Evolutionary conservation across 2,888 invertebrate species (phyloP), one percentile per base, ranked within the genome.

Genomic region (Mimachlamys varia): DNA sequence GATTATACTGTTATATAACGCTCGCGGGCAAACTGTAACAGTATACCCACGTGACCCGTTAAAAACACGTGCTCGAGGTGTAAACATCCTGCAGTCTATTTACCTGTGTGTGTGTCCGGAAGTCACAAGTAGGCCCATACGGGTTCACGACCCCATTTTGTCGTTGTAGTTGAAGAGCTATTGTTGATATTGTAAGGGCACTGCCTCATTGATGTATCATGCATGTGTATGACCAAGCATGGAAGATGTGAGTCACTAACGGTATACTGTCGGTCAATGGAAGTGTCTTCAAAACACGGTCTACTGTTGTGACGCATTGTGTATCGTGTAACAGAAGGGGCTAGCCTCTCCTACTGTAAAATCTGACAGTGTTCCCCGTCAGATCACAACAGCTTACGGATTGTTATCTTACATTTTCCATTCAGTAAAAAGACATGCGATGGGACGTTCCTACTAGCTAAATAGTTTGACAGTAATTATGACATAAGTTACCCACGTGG

Each of bases 131-230:
- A 76, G 76, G 33, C 76, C 76, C 76, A 13, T 27, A 33, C 13
- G 76, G 76, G 76, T 76, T 76, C 76, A 76, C 27, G 76, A 76
- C 76, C 76, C 33, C 22, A 76, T 76, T 76, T 76, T 27, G 76
- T 33, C 33, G 76, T 0, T 76, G 33, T 76, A 33, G 22, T 76
- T 76, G 12, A 76, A 76, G 76, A 76, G 33, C 76, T 76, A 76
- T 76, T 76, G 76, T 76, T 76, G 76, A 76, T 76, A 76, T 33
- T 76, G 76, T 33, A 33, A 76, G 33, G 27, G 76, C 27, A 12
- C 22, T 22, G 33, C 33, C 76, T 76, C 76, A 76, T 76, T 76
- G 76, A 76, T 76, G 76, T 76, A 27, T 76, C 76, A 76, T 76
- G 22, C 13, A 12, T 76, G 76, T 76, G 58, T 76, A 76, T 76